Conservation (phyloP, 2,888 invertebrate species). For the Trichopoda pennipes region DNA sequence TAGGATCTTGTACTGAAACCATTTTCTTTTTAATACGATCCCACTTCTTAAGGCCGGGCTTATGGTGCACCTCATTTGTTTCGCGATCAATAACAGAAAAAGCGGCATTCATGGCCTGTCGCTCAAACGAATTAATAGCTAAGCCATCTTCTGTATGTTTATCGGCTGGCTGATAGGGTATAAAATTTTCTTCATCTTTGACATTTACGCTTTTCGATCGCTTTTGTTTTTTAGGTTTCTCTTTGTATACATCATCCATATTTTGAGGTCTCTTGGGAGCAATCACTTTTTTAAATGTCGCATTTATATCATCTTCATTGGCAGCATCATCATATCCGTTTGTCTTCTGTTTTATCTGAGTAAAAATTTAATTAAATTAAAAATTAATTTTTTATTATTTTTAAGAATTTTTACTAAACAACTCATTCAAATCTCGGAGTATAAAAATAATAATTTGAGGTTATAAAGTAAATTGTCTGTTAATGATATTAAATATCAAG, state of each 20-base stretch:
- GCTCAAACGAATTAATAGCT: slow-evolving; percentile 89
- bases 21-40: slow-evolving; percentile 98
- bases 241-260: slow-evolving; percentile 83
- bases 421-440: too few species aligned
- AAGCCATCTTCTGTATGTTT: slow-evolving; percentile 88
- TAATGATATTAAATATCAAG: too few species aligned
- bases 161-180: slow-evolving; percentile 92
- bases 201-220: slow-evolving; percentile 81
- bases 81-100: slow-evolving; percentile 93
- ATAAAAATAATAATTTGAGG: too few species aligned
- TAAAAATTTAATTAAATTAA: not conserved
- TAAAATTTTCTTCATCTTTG: slow-evolving; percentile 90
- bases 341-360: slow-evolving; percentile 15
- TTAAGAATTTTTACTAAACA: too few species aligned
- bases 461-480: too few species aligned
- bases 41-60: slow-evolving; percentile 89
- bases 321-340: slow-evolving; percentile 75
- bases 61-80: slow-evolving; percentile 84
- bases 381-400: not conserved
- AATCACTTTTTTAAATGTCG: slow-evolving; percentile 83
- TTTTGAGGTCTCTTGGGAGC: slow-evolving; percentile 82
- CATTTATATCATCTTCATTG: slow-evolving; percentile 83
- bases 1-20: slow-evolving; percentile 84
- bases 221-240: slow-evolving; percentile 82
- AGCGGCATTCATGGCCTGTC: slow-evolving; percentile 89